Percentiles rank a stretch among this genome's conserved stretches.
phyloP scores from a whole-genome alignment of 2,797 vertebrate genomes.

The Rachycentron canadum region DNA sequence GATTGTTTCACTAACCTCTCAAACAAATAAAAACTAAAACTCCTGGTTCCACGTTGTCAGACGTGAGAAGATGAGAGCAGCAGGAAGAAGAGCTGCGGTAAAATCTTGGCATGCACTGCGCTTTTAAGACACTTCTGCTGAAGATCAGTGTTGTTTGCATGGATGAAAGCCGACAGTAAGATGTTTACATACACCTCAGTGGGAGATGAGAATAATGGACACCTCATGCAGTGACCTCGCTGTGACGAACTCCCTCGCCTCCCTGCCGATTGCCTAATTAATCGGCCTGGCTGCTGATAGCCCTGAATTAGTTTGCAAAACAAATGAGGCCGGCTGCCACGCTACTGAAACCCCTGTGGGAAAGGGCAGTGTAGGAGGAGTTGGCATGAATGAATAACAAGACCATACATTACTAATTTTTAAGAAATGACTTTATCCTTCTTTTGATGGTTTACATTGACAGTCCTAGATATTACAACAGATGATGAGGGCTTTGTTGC shows the following conservation, averaged over 20 bases:
- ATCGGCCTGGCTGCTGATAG: conserved; percentile 68
- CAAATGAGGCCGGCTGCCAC: conserved; percentile 57
- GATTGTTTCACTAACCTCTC: background rate
- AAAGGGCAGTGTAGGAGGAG: conserved; percentile 13
- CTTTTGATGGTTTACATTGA: background rate
- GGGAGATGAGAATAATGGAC: conserved; percentile 48
- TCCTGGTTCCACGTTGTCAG: background rate
- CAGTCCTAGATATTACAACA: background rate
- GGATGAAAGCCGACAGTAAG: background rate
- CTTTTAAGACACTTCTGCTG: background rate
- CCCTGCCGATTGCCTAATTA: conserved; percentile 69
- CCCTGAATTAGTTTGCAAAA: conserved; percentile 78
- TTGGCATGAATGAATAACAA: conserved; percentile 31
- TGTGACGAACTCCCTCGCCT: conserved; percentile 59
- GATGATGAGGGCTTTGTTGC: background rate
- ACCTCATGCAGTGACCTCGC: conserved; percentile 56
- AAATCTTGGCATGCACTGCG: background rate
- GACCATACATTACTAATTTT: background rate
- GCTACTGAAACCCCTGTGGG: conserved; percentile 46
- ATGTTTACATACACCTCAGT: conserved; percentile 36
- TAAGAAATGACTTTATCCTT: background rate
- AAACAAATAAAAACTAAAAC: background rate
- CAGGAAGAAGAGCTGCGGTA: background rate
- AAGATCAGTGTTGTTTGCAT: conserved; percentile 9
- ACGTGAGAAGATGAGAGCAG: background rate